Conservation (phyloP, 2,113 vertebrate genomes). For the Nycticorax nycticorax region DNA sequence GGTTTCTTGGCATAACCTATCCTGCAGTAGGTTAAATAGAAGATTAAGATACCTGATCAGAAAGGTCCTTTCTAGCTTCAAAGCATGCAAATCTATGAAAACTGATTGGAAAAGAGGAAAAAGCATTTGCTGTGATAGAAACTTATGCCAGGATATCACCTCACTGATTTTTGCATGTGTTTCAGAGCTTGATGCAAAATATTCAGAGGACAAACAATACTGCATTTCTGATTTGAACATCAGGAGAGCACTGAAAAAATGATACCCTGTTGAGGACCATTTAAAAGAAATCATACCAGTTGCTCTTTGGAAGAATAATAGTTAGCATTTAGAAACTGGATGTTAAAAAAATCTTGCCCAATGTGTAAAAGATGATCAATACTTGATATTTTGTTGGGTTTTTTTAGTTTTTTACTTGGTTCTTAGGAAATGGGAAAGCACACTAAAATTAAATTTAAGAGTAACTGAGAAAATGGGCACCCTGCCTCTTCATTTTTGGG, state of each 20-base stretch:
- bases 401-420: not conserved
- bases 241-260: not conserved
- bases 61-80: not conserved
- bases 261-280: not conserved
- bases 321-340: not conserved
- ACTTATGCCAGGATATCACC: not conserved
- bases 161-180: not conserved
- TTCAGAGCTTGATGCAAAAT: not conserved
- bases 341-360: not conserved
- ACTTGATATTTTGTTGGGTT: not conserved
- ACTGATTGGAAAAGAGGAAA: not conserved
- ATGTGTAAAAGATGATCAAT: not conserved
- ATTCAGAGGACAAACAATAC: not conserved
- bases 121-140: not conserved
- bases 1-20: not conserved
- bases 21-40: not conserved
- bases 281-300: not conserved
- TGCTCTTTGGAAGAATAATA: not conserved
- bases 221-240: not conserved
- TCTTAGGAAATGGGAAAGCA: not conserved
- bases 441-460: not conserved
- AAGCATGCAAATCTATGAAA: not conserved
- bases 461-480: not conserved
- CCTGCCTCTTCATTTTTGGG: not conserved
- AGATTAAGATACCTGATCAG: not conserved